Conservation (phyloP, 2,797 vertebrate genomes). For the Peromyscus attwateri region DNA sequence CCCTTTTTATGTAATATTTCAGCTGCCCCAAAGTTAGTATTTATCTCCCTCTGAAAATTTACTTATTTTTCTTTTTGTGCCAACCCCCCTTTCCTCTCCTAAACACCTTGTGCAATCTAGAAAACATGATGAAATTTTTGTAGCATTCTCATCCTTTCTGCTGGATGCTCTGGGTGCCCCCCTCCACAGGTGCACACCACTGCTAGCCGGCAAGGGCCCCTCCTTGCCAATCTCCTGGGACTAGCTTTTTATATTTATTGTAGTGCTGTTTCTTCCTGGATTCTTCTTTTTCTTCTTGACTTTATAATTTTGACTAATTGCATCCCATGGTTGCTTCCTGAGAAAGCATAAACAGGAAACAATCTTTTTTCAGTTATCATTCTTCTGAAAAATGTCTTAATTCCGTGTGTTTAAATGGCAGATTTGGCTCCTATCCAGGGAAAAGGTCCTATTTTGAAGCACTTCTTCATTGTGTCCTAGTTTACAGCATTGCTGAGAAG, state of each 20-base stretch:
- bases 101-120: not conserved
- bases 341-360: not conserved
- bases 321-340: not conserved
- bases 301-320: constrained; percentile 16
- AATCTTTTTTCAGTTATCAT: not conserved
- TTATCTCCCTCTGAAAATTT: constrained; percentile 33
- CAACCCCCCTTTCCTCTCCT: constrained; percentile 6
- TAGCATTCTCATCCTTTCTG: not conserved
- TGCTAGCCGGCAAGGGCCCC: no score
- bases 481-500: not conserved
- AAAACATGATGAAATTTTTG: not conserved
- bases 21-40: not conserved
- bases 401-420: not conserved
- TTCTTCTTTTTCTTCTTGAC: not conserved
- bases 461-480: not conserved
- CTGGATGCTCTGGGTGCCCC: not conserved
- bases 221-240: not conserved
- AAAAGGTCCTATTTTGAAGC: not conserved
- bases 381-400: constrained; percentile 27
- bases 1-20: not conserved
- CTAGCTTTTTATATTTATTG: not conserved
- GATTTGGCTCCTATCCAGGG: not conserved
- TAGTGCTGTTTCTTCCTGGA: not conserved
- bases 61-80: constrained; percentile 8
- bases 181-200: not conserved